Evolutionary conservation across 2,797 vertebrate species (phyloP).

Genomic region (Trachops cirrhosus): DNA sequence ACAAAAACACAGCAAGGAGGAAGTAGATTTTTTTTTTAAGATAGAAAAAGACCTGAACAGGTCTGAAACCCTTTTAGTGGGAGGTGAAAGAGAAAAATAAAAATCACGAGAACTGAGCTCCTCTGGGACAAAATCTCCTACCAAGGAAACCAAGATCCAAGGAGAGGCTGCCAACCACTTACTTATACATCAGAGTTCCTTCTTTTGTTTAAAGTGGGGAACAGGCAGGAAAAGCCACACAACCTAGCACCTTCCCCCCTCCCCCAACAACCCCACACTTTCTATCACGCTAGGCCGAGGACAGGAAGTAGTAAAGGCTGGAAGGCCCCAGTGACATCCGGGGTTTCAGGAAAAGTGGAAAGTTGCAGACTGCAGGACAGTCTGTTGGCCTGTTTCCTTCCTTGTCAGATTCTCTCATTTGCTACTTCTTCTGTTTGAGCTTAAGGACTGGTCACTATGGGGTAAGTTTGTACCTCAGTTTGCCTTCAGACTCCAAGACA

Average conservation of each 20-base stretch:
- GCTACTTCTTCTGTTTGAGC: background rate
- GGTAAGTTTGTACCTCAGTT: background rate
- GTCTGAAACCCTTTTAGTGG: background rate
- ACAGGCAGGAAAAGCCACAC: background rate
- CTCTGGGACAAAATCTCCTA: background rate
- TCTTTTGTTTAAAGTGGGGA: background rate
- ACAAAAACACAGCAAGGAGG: background rate
- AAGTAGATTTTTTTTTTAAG: background rate
- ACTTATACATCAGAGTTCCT: background rate
- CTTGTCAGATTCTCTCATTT: background rate
- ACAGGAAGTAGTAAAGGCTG: background rate
- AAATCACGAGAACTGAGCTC: background rate
- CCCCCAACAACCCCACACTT: background rate
- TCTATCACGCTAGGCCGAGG: background rate
- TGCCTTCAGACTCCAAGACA: background rate
- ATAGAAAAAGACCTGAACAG: slow-evolving; percentile 17
- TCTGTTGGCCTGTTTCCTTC: background rate
- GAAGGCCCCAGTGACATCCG: background rate
- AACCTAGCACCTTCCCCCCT: background rate
- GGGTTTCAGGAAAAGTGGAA: background rate
- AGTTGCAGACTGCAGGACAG: background rate
- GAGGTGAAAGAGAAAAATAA: background rate
- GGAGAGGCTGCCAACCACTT: background rate
- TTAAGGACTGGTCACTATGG: background rate
- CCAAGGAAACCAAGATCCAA: background rate